These are phyloP conservation scores for Dryococelus australis DNA, from an alignment of 2,888 invertebrate genomes.

Conservation along the genomic window DNA sequence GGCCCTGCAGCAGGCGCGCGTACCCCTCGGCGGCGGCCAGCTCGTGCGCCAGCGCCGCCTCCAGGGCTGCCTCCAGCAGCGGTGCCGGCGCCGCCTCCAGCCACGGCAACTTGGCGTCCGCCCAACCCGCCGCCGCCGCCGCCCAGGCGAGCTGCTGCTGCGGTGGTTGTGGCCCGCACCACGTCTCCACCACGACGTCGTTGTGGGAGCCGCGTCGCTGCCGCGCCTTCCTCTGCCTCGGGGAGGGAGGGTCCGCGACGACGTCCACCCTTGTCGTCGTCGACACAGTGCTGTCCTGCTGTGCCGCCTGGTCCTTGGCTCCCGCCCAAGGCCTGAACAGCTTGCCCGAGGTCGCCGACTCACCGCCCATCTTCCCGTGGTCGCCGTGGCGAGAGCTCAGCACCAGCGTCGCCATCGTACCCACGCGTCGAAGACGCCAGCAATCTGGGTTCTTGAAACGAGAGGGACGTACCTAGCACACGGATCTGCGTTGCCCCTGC, in stretches of 20 bases:
- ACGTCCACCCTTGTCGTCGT: slow-evolving; percentile 6
- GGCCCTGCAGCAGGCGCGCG: slow-evolving; percentile 35
- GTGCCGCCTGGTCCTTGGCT: not conserved
- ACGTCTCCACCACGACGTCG: not conserved
- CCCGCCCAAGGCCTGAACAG: slow-evolving; percentile 43
- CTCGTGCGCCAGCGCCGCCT: slow-evolving; percentile 32
- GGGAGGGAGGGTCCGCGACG: not conserved
- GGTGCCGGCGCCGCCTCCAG: slow-evolving; percentile 17
- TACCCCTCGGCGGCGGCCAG: slow-evolving; percentile 38
- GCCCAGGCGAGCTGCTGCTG: not conserved
- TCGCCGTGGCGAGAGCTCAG: not conserved
- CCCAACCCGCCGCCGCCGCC: not conserved
- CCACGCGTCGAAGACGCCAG: too few relatives aligned
- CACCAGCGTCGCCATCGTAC: not conserved
- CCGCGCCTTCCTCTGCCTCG: not conserved
- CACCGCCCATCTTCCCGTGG: not conserved
- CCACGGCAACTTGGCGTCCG: not conserved
- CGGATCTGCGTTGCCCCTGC: not conserved
- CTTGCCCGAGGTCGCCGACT: slow-evolving; percentile 27
- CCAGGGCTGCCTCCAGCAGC: slow-evolving; percentile 16
- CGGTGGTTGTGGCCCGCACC: not conserved
- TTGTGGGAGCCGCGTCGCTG: not conserved
- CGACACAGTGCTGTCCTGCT: slow-evolving; percentile 38
- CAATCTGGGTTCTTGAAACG: not conserved
- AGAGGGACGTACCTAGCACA: not conserved